Base-by-base conservation (phyloP, 2,113 vertebrate species). In the Brienomyrus longianalis region DNA sequence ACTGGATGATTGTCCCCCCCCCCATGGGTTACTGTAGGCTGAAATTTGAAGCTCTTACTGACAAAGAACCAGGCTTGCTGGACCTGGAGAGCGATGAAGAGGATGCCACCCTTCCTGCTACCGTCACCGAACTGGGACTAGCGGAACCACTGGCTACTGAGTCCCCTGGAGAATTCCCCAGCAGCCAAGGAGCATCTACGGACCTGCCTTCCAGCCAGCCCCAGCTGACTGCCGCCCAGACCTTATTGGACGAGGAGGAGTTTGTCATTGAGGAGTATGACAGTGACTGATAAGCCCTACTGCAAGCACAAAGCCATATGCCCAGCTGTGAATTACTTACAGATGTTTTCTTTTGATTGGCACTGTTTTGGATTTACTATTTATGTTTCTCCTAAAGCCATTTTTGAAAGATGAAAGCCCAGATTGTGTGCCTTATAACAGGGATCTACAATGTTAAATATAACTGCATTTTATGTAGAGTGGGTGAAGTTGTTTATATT, bases 181-280 rank as follows among this genome's bases (percentile, higher is more conserved):
- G 48, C 19, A 90, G 89, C 23, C 89, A 86, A 15, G 51, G 56
- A 7, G 13, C 56, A 11, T 94, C 93, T 70, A 95, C 89, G 1
- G 96, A 96, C 52, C 95, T 98, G 5, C 95, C 95, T 0, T 87
- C 94, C 92, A 98, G 97, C 93, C 98, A 99, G 91, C 97, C 97
- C 5, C 97, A 96, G 90, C 96, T 97, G 2, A 88, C 94, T 1
- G 90, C 94, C 17, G 91, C 92, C 3, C 95, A 96, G 86, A 95
- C 90, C 43, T 87, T 96, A 5, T 7, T 95, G 83, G 96, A 97
- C 17, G 96, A 97, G 0, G 96, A 97, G 0, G 96, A 97, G 0
- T 3, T 97, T 48, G 31, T 93, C 23, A 99, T 99, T 87, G 97
- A 98, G 91, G 97, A 98, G 45, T 99, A 95, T 19, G 96, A 96